A percentile compares a stretch with the other conserved stretches of the same genome.
These are phyloP conservation scores for Cephus pygmeus DNA, from an alignment of 2,888 invertebrate genomes.

Conservation along the genomic window DNA sequence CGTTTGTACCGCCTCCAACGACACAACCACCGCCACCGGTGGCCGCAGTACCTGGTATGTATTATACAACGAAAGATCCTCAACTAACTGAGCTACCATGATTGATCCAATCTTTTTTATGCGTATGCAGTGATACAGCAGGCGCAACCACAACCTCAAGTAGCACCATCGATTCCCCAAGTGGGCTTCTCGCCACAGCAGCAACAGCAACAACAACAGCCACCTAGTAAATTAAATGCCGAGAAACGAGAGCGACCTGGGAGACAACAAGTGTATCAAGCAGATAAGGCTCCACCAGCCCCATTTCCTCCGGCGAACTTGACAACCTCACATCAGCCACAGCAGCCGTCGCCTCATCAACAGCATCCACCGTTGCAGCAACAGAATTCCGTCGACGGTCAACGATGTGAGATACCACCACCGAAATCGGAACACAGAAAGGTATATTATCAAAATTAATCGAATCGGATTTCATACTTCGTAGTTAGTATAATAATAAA, in stretches of 20 bases:
- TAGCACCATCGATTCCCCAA: constrained; percentile 47
- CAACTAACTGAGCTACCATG: neutral
- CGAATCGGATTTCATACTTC: neutral
- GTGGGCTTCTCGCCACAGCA: constrained; percentile 41
- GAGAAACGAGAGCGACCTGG: constrained; percentile 62
- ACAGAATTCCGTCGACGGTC: constrained; percentile 54
- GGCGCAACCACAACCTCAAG: constrained; percentile 43
- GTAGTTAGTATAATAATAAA: neutral
- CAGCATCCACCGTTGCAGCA: constrained; percentile 50
- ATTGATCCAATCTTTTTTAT: constrained; percentile 19
- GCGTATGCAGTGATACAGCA: constrained; percentile 34
- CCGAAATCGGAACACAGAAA: constrained; percentile 59
- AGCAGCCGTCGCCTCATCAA: constrained; percentile 30
- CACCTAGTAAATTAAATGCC: constrained; percentile 53
- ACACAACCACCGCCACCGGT: constrained; percentile 56
- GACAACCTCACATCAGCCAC: constrained; percentile 50
- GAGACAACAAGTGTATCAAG: constrained; percentile 58
- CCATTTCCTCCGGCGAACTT: constrained; percentile 60
- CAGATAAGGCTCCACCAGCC: constrained; percentile 60
- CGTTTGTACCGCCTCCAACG: constrained; percentile 56
- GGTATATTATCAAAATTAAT: constrained; percentile 29
- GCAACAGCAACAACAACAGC: constrained; percentile 44
- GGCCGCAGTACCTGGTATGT: constrained; percentile 48
- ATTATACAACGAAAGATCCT: neutral
- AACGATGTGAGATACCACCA: constrained; percentile 51